phyloP scores from a whole-genome alignment of 2,113 vertebrate species.

The Leptodactylus fuscus region DNA sequence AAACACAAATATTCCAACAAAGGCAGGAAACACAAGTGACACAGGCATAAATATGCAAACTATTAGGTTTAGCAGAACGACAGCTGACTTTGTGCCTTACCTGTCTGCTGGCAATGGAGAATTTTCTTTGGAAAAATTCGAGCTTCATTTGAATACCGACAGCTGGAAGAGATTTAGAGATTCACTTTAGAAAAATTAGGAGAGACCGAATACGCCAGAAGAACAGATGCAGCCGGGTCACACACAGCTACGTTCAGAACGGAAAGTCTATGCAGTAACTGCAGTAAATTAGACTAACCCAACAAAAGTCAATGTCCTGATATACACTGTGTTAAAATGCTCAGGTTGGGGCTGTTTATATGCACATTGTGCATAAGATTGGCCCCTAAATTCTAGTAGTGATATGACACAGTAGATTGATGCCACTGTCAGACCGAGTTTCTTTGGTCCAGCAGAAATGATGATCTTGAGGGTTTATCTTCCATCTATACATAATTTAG shows the following conservation, averaged over 20 bases:
- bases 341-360: no score
- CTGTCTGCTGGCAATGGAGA: conserved; percentile 98
- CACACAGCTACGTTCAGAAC: background rate
- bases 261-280: background rate
- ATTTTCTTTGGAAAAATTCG: conserved; percentile 97
- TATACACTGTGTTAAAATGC: no score
- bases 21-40: background rate
- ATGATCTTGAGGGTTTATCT: no score
- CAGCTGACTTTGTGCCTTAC: conserved; percentile 71
- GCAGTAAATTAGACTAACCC: background rate
- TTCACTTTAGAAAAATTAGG: conserved; percentile 35
- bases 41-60: conserved; percentile 7
- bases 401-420: no score
- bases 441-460: no score
- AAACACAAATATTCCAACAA: background rate
- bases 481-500: no score
- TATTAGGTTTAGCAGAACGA: background rate
- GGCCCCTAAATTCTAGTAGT: no score
- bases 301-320: background rate
- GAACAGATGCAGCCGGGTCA: conserved; percentile 22
- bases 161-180: conserved; percentile 80
- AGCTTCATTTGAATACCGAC: conserved; percentile 99
- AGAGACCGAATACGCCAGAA: conserved; percentile 22
- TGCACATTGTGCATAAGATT: no score
- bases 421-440: no score